A percentile compares a stretch with the other conserved stretches of the same genome.
Evolutionary conservation across 1,140 invertebrate genomes (phyloP).

Genomic region (Sipha flava): DNA sequence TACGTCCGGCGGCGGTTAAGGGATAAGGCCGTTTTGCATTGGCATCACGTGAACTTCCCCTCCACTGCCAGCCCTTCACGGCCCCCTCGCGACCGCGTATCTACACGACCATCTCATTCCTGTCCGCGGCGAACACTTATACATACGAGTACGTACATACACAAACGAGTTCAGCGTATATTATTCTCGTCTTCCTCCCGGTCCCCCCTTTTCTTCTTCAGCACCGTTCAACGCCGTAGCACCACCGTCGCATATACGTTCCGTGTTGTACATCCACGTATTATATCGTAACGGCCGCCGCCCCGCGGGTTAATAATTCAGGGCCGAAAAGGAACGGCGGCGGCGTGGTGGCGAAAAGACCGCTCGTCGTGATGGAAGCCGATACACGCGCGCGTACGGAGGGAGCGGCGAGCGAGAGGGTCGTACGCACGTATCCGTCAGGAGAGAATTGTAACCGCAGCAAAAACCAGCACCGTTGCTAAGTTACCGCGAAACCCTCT

Average conservation of each 20-base stretch:
- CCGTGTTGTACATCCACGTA: too few relatives aligned
- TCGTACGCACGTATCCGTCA: constrained; percentile 8
- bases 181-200: background rate
- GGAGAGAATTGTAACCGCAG: background rate
- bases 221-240: background rate
- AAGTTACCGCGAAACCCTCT: background rate
- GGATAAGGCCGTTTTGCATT: background rate
- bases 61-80: background rate
- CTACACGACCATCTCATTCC: too few relatives aligned
- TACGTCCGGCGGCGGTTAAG: background rate
- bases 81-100: too few relatives aligned
- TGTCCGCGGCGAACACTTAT: too few relatives aligned
- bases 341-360: background rate
- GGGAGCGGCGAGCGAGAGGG: background rate
- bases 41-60: background rate
- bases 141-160: too few relatives aligned
- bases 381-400: background rate
- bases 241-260: too few relatives aligned
- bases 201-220: background rate
- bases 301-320: constrained; percentile 1
- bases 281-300: background rate
- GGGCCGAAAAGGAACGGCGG: background rate
- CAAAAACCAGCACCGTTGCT: background rate
- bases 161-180: too few relatives aligned
- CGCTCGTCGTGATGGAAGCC: background rate